Percentiles rank a stretch among this genome's conserved stretches.
Conservation (phyloP, 1,140 invertebrate genomes). For the Andrena cerasifolii region DNA sequence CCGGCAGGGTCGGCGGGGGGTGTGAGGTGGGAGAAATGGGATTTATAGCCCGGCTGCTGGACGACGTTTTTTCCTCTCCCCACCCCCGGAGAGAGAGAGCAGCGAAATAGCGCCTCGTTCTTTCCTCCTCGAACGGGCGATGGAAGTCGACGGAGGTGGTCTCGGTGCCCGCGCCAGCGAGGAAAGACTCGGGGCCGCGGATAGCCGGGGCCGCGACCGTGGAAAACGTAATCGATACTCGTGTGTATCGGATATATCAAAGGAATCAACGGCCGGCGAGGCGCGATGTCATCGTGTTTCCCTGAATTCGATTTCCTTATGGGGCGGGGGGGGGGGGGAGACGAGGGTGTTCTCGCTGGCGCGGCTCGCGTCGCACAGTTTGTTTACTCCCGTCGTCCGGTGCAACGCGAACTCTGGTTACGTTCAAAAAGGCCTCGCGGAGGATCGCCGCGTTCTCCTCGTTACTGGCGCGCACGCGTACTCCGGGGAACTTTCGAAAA, state of each 20-base stretch:
- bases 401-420: no score
- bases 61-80: neutral
- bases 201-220: neutral
- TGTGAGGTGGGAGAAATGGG: slow-evolving; percentile 4
- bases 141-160: no score
- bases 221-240: slow-evolving; percentile 13
- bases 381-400: no score
- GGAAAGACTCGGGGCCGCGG: neutral
- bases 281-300: neutral
- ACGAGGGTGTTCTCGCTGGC: no score
- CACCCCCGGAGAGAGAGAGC: neutral
- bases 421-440: no score
- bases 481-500: no score
- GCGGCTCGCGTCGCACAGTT: no score
- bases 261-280: neutral
- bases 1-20: neutral
- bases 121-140: neutral
- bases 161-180: neutral
- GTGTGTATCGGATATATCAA: neutral
- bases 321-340: no score
- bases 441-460: no score
- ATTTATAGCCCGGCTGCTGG: slow-evolving; percentile 13
- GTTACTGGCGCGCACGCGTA: no score
- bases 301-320: slow-evolving; percentile 3
- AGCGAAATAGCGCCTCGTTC: slow-evolving; percentile 5